Conservation (phyloP, 2,113 vertebrate genomes). For the Irena cyanogastra region DNA sequence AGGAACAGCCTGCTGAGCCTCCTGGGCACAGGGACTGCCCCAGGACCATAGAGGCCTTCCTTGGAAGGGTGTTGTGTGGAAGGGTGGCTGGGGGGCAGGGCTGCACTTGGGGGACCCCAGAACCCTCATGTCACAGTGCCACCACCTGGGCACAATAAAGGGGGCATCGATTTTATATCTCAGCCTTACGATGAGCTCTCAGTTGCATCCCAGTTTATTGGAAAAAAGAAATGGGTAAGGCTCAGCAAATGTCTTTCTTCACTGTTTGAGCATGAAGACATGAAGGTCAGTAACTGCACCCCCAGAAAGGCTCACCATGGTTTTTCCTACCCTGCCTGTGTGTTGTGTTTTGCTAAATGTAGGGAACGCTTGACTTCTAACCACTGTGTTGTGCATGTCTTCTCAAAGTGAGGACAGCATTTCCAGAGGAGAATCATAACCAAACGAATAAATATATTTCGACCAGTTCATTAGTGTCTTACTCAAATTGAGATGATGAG, state of each 20-base stretch:
- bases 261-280: not conserved
- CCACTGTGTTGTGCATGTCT: not conserved
- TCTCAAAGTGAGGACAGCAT: not conserved
- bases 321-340: not conserved
- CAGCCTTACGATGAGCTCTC: not conserved
- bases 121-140: rapidly evolving
- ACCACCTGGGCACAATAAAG: not conserved
- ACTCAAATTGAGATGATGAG: not conserved
- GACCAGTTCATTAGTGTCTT: not conserved
- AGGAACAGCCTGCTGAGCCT: not conserved
- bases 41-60: not conserved
- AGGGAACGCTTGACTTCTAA: rapidly evolving
- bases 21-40: not conserved
- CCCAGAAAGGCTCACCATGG: not conserved
- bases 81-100: not conserved
- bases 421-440: not conserved
- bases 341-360: not conserved
- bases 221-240: not conserved
- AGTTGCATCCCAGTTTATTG: not conserved
- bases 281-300: not conserved
- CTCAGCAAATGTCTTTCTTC: not conserved
- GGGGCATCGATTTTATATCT: not conserved
- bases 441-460: not conserved
- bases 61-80: not conserved
- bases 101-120: not conserved